phyloP scores from a whole-genome alignment of 2,113 vertebrate species.

The Pterocles burchelli region DNA sequence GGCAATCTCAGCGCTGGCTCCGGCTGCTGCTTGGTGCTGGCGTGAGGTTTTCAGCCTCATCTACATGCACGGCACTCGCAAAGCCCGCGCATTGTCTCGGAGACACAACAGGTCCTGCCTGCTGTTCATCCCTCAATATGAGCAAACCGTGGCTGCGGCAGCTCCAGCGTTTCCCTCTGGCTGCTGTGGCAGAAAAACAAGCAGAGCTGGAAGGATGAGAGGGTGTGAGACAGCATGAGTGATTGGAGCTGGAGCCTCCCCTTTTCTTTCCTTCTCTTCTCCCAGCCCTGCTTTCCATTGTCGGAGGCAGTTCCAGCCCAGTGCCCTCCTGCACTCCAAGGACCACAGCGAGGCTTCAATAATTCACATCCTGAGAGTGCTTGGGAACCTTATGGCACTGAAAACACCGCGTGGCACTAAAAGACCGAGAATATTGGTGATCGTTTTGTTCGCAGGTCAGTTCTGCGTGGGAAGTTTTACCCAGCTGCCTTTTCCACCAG shows the following conservation, averaged over 20 bases:
- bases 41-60: slow-evolving; percentile 28
- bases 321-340: neutral
- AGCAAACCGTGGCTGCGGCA: neutral
- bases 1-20: neutral
- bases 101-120: slow-evolving; percentile 66
- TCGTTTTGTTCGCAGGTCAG: neutral
- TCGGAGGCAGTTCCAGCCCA: neutral
- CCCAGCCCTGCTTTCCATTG: slow-evolving; percentile 18
- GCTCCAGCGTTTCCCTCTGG: neutral
- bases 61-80: slow-evolving; percentile 1
- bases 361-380: neutral
- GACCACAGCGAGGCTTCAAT: neutral
- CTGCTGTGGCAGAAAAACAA: slow-evolving; percentile 28
- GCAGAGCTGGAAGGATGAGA: slow-evolving; percentile 43
- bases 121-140: neutral
- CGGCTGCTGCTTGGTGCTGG: neutral
- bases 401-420: neutral
- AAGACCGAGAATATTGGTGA: neutral
- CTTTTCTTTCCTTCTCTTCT: neutral
- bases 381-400: neutral
- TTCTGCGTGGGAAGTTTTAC: accelerated
- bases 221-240: neutral
- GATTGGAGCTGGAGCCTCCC: neutral
- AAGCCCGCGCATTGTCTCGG: slow-evolving; percentile 33
- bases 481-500: neutral